A percentile compares a stretch with the other conserved stretches of the same genome.
These are phyloP conservation scores for Bilobella aurantiaca DNA, from an alignment of 1,140 invertebrate species.

Conservation along the genomic window DNA sequence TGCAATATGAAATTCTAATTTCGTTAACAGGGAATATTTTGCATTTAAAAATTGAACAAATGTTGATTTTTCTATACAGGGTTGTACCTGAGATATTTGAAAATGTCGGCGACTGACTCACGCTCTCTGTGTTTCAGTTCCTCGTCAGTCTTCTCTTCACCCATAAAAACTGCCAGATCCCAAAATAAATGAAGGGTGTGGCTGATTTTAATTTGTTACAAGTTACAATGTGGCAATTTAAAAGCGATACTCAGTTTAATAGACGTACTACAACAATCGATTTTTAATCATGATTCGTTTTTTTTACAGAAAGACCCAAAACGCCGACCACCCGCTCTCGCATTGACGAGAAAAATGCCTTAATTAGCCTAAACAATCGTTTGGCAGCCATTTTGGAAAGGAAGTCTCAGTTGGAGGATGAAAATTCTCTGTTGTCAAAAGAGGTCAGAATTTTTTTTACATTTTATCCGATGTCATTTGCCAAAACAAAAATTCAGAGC, in stretches of 20 bases:
- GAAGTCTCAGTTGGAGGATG: slow-evolving; percentile 24
- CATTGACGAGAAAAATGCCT: slow-evolving; percentile 30
- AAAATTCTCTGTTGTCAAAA: slow-evolving; percentile 24
- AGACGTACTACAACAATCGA: background rate
- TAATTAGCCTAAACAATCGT: slow-evolving; percentile 28
- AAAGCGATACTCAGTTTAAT: no score
- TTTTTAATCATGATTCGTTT: slow-evolving; percentile 11
- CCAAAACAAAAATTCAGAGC: no score
- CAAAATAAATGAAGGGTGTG: slow-evolving; percentile 3
- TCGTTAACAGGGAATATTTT: no score
- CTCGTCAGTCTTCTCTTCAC: no score
- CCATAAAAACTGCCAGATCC: no score
- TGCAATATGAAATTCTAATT: no score
- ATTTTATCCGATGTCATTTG: no score
- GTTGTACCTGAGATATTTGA: no score
- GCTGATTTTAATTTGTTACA: background rate
- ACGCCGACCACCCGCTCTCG: slow-evolving; percentile 24
- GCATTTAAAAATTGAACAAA: no score
- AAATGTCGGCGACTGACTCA: no score
- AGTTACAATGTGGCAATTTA: background rate
- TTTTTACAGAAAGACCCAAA: slow-evolving; percentile 23
- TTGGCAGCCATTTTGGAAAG: slow-evolving; percentile 25
- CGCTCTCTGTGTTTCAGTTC: no score
- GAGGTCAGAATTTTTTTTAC: slow-evolving; percentile 14
- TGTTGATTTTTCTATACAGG: no score